phyloP scores from a whole-genome alignment of 2,888 invertebrate genomes.

The Himalopsyche tibetana region DNA sequence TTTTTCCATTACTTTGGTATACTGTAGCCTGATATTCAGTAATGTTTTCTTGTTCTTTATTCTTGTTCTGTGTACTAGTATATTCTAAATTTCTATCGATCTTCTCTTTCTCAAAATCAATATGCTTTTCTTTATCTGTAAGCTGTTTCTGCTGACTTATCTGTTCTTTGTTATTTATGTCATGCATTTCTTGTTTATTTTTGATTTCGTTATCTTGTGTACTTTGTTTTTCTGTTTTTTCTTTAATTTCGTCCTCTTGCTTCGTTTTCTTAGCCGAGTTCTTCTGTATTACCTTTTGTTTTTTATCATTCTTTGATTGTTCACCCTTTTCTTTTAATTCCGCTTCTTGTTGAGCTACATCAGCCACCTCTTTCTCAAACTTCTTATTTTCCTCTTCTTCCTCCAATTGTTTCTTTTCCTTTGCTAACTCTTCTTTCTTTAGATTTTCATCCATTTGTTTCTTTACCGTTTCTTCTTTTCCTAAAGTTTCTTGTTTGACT shows the following conservation, averaged over 20 bases:
- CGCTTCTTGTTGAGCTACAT: no score
- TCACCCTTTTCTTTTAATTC: no score
- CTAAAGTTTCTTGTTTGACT: no score
- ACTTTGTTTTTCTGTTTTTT: conserved; percentile 41
- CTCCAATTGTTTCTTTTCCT: background rate
- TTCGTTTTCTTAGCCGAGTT: conserved; percentile 47
- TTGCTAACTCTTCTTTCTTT: conserved; percentile 60
- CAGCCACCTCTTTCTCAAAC: no score
- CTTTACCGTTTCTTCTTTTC: no score
- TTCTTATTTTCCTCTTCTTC: no score
- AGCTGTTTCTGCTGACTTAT: conserved; percentile 56
- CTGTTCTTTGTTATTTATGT: conserved; percentile 62
- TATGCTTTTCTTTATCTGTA: background rate
- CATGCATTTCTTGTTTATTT: no score
- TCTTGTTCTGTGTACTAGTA: conserved; percentile 51
- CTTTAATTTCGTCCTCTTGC: conserved; percentile 56
- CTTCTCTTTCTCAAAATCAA: background rate
- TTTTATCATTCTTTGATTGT: no score
- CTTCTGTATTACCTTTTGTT: no score
- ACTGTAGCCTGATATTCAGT: conserved; percentile 64
- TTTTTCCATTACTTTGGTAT: conserved; percentile 61
- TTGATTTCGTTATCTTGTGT: no score
- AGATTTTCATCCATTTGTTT: background rate
- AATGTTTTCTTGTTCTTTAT: conserved; percentile 65
- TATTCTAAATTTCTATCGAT: no score